These are phyloP conservation scores for Ceratosolen solmsi DNA, from an alignment of 1,140 invertebrate species.

Conservation along the genomic window DNA sequence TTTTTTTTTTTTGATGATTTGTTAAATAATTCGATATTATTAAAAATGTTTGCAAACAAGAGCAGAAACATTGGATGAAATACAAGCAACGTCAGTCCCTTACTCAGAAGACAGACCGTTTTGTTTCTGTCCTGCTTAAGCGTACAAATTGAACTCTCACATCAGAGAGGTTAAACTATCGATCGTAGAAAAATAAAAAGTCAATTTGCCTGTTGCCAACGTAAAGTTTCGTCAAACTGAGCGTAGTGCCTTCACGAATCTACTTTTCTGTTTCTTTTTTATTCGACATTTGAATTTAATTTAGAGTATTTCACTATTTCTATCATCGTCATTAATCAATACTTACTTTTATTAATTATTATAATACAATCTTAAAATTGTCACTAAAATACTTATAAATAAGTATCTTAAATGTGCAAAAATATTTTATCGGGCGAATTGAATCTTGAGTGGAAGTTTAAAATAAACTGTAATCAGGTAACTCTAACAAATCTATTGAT, in stretches of 20 bases:
- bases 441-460: too few relatives aligned
- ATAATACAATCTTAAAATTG: too few relatives aligned
- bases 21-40: not conserved
- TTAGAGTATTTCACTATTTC: not conserved
- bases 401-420: too few relatives aligned
- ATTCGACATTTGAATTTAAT: conserved; percentile 1
- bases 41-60: too few relatives aligned
- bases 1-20: not conserved
- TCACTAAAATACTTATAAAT: too few relatives aligned
- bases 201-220: conserved; percentile 28
- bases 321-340: not conserved
- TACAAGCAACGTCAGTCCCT: not conserved
- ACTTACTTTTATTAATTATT: not conserved
- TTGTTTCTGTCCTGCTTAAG: not conserved
- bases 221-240: not conserved
- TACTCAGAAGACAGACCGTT: not conserved
- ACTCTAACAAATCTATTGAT: too few relatives aligned
- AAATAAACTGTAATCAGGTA: too few relatives aligned
- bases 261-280: not conserved
- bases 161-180: conserved; percentile 39
- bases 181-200: conserved; percentile 25
- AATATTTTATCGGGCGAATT: too few relatives aligned
- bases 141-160: conserved; percentile 16
- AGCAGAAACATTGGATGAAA: not conserved
- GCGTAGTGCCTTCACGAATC: not conserved